Base-by-base conservation (phyloP, 2,113 vertebrate species). In the Actinemys pallida region DNA sequence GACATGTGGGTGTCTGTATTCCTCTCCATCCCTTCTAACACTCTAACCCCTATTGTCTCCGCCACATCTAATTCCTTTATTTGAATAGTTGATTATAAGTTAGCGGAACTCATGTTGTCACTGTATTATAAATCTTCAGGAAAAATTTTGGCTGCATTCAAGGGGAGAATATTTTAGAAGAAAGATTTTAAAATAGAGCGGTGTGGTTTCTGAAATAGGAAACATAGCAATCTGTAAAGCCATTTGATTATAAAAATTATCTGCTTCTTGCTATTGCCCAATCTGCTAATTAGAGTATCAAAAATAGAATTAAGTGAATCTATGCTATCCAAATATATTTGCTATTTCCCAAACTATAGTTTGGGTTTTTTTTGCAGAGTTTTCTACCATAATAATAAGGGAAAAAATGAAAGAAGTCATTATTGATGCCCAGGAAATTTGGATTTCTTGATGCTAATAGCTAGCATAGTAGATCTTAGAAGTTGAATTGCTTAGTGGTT, bases 221-320 rank as follows among this genome's bases (percentile, higher is more conserved):
- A 96, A 9, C 27, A 11, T 29, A 79, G 8, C 50, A 87, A 20
- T 54, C 50, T 65, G 13, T 52, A 91, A 94, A 95, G n/a, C 57
- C 80, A 25, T 83, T 81, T 93, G 90, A 94, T 79, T 91, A 83
- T 42, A 88, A 90, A 95, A 93, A 65, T 7, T 14, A 31, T 81
- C 95, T 95, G 52, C 65, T 90, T 91, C 90, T 92, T 92, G 50
- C 91, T 86, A 89, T 87, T 83, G 42, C 22, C 24, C 72, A 76
- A 45, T 76, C 72, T 76, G 83, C 93, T 93, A 97, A 97, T 97
- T 97, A 96, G 65, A 19, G 79, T 45, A 91, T 79, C 95, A 80
- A 94, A 97, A 96, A 96, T 97, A 97, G 97, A 95, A 94, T 69
- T 93, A 95, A 86, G 91, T 2, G 25, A 95, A 69, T 78, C 83